Evolutionary conservation across 1,140 invertebrate genomes (phyloP).

Genomic region (Aphelenchoides avenae): DNA sequence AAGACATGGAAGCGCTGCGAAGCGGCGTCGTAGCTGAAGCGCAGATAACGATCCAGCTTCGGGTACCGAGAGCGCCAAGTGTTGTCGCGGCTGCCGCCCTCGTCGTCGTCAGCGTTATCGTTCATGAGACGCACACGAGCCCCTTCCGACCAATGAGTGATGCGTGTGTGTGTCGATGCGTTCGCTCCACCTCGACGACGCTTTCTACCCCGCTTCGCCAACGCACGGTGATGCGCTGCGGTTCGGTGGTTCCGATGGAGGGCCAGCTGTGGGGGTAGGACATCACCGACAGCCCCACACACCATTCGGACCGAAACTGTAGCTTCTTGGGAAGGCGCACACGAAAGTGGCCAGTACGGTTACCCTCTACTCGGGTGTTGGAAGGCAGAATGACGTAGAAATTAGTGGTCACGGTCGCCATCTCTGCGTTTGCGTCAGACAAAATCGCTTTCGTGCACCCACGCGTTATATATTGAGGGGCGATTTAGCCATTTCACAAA

Average conservation of each 20-base stretch:
- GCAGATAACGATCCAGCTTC: no score
- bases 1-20: neutral
- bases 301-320: conserved; percentile 7
- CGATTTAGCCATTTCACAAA: conserved; percentile 3
- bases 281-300: conserved; percentile 6
- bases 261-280: conserved; percentile 8
- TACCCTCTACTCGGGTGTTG: conserved; percentile 10
- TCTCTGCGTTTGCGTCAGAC: no score
- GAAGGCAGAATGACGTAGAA: conserved; percentile 14
- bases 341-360: conserved; percentile 4
- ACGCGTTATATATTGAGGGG: no score
- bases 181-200: no score
- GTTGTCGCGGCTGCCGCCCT: no score
- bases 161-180: no score
- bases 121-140: no score
- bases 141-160: no score
- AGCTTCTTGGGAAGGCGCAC: conserved; percentile 3
- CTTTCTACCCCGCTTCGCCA: conserved; percentile 6
- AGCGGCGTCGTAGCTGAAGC: neutral
- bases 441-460: no score
- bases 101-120: no score
- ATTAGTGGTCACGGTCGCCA: no score
- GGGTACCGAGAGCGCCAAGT: no score
- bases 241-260: neutral
- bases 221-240: neutral